Evolutionary conservation across 2,888 invertebrate species (phyloP).

Genomic region (Asteroscopus sphinx): DNA sequence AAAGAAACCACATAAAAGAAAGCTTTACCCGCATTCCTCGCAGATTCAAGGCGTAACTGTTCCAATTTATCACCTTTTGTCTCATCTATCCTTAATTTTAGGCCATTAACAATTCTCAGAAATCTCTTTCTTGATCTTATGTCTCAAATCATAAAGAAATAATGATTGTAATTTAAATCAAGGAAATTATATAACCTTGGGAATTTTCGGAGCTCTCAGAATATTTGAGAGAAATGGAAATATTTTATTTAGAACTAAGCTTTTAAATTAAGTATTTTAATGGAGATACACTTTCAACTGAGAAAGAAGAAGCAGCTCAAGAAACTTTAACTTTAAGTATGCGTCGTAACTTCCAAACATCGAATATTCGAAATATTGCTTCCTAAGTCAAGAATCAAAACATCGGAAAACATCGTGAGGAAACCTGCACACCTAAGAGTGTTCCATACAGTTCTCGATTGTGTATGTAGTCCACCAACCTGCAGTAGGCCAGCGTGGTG

Average conservation of each 20-base stretch:
- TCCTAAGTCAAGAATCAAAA: too few species aligned
- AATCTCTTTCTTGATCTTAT: constrained; percentile 14
- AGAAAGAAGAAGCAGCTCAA: neutral
- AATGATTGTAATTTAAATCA: constrained; percentile 19
- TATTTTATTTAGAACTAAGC: neutral
- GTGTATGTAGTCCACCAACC: too few species aligned
- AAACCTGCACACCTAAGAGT: too few species aligned
- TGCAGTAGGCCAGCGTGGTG: too few species aligned
- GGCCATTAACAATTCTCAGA: constrained; percentile 16
- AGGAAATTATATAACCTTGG: neutral
- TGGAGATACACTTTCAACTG: neutral
- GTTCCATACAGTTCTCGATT: too few species aligned
- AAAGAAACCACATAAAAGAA: constrained; percentile 6
- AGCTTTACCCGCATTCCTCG: constrained; percentile 16
- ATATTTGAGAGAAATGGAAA: neutral
- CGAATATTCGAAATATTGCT: neutral
- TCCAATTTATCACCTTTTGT: constrained; percentile 36
- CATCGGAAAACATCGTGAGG: too few species aligned
- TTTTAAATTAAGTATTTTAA: neutral
- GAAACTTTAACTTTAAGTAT: neutral
- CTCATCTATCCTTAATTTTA: constrained; percentile 25
- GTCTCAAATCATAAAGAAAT: constrained; percentile 16
- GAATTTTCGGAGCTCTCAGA: neutral
- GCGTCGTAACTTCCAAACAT: neutral
- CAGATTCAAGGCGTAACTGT: constrained; percentile 13